phyloP scores from a whole-genome alignment of 2,888 invertebrate genomes.

The Pocota personata region DNA sequence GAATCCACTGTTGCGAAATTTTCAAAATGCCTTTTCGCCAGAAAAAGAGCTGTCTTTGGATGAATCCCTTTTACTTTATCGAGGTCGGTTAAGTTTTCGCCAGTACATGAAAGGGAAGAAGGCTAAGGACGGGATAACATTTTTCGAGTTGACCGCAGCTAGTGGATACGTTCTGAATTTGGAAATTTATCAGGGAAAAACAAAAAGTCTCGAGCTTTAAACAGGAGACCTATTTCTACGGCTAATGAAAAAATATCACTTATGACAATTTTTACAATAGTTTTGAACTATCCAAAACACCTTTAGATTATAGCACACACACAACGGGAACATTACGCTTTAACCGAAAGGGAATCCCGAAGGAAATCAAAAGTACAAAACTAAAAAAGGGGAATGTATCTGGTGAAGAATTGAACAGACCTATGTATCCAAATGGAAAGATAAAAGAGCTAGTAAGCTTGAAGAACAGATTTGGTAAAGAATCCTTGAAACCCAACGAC shows the following conservation, averaged over 20 bases:
- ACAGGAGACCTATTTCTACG: constrained; percentile 7
- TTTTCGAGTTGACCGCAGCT: too few species aligned
- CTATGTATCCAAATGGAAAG: too few species aligned
- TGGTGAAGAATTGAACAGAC: constrained; percentile 12
- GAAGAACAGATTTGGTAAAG: constrained; percentile 1
- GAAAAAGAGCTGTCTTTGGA: too few species aligned
- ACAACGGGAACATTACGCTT: too few species aligned
- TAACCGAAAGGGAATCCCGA: constrained; percentile 23
- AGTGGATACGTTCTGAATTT: too few species aligned
- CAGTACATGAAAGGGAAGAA: too few species aligned
- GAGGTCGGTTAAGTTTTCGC: too few species aligned
- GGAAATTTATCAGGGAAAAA: constrained; percentile 11
- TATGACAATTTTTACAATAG: constrained; percentile 56
- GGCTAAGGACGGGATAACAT: too few species aligned
- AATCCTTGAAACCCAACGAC: constrained; percentile 37
- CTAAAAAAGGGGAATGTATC: constrained; percentile 22
- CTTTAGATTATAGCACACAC: not conserved
- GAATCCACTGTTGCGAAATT: too few species aligned
- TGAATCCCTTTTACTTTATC: too few species aligned
- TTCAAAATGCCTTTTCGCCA: too few species aligned
- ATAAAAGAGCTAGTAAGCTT: too few species aligned
- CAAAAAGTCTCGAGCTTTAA: not conserved
- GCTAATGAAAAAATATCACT: constrained; percentile 33
- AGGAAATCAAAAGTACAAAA: not conserved
- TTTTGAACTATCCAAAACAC: constrained; percentile 1